Base-by-base conservation (phyloP, 2,888 invertebrate genomes). In the Campaea margaritaria region DNA sequence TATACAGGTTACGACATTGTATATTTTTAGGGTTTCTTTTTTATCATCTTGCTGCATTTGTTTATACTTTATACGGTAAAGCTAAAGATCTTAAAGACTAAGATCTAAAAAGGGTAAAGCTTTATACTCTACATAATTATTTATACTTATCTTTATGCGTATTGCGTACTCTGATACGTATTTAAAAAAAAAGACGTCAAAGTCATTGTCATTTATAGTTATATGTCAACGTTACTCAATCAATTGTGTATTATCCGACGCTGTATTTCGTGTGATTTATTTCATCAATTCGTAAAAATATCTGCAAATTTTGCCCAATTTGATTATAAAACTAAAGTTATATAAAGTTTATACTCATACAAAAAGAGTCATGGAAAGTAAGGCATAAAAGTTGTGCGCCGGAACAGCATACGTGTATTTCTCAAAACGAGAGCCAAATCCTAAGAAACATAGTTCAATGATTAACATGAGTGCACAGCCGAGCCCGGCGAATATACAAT, bases 401-500 rank as follows among this genome's bases (percentile, higher is more conserved):
- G 58, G 68, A 63, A 42, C 61, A 68, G 68, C 66, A 60, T 72
- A 72, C 74, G 74, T 72, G 70, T 72, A 71, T 75, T 73, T 64
- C 69, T 71, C 69, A 64, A 72, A 68, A 64, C 69, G 69, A 68
- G 68, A 76, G 64, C 71, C 68, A 73, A 68, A 67, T 67, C 58
- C 64, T 67, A 66, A 65, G 63, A 74, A 64, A 64, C 5, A 21
- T 65, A 69, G 54, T 70, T 69, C 79, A 79, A 85, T 86, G 83
- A 86, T 81, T 81, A 93, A 82, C 74, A 96, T 96, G 96, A 96
- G 95, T 85, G 91, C 95, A 61, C 96, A 96, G 85, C 96, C 95
- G 75, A 96, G 96, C 86, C 96, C 96, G 75, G 96, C 96, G 62
- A 95, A 94, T 75, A 88, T 95, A 78, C 95, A 94, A 78, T 93